These are phyloP conservation scores for Hypocryptadius cinnamomeus DNA, from an alignment of 2,113 vertebrate species.

Conservation along the genomic window DNA sequence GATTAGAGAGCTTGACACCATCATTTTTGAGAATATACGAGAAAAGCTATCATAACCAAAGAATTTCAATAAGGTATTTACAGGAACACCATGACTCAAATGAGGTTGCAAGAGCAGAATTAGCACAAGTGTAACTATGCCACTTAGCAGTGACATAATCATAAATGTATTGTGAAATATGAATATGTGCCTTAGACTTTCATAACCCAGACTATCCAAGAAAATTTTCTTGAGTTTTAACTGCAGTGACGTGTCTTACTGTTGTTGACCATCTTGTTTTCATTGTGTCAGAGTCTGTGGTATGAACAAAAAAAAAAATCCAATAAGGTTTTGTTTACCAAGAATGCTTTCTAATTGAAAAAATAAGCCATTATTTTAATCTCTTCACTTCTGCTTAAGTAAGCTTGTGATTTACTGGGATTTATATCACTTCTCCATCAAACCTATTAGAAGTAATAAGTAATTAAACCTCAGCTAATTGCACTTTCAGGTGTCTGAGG, in stretches of 20 bases:
- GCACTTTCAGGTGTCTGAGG: neutral
- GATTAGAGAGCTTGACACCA: neutral
- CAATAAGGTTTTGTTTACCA: neutral
- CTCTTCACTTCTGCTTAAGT: neutral
- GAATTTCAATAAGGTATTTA: neutral
- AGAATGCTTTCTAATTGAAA: neutral
- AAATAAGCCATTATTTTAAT: neutral
- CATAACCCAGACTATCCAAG: neutral
- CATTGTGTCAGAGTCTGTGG: neutral
- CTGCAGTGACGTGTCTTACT: neutral
- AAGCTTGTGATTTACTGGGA: neutral
- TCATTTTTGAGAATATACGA: neutral
- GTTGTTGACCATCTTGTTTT: neutral
- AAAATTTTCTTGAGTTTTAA: neutral
- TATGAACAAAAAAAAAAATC: neutral
- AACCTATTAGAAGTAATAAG: neutral
- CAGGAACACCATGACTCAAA: neutral
- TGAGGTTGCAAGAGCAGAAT: neutral
- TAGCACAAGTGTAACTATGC: neutral
- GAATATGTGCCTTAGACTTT: neutral
- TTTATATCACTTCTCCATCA: neutral
- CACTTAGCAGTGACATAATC: neutral
- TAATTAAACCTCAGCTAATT: neutral
- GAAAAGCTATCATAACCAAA: neutral
- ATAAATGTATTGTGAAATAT: neutral